A percentile compares a stretch with the other conserved stretches of the same genome.
Conservation (phyloP, 2,888 invertebrate genomes). For the Dicycla oo region DNA sequence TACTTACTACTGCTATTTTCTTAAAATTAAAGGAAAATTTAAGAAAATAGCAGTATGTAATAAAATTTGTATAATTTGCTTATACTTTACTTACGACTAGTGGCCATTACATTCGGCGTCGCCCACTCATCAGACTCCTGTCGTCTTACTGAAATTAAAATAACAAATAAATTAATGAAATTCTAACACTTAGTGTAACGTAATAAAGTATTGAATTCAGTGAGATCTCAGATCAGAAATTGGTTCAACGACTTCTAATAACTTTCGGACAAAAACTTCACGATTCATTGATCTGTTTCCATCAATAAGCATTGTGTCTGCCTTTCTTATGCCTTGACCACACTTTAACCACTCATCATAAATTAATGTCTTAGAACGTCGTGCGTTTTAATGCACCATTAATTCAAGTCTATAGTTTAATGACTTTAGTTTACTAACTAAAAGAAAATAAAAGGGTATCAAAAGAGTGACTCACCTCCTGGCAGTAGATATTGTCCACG, state of each 20-base stretch:
- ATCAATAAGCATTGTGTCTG: neutral
- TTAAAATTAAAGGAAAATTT: too few species aligned
- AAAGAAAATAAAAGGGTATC: neutral
- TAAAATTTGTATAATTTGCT: neutral
- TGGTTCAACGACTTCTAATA: neutral
- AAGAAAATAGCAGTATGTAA: too few species aligned
- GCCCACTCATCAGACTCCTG: slow-evolving; percentile 72
- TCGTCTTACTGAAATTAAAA: slow-evolving; percentile 53
- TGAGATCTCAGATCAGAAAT: neutral
- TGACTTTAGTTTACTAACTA: neutral
- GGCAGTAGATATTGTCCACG: slow-evolving; percentile 39
- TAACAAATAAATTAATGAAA: neutral
- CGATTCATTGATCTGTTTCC: neutral
- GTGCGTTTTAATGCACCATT: neutral
- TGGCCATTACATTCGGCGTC: slow-evolving; percentile 77
- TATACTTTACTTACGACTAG: slow-evolving; percentile 79
- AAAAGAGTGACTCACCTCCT: slow-evolving; percentile 41
- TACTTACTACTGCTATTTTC: too few species aligned
- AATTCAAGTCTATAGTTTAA: neutral
- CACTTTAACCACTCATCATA: neutral
- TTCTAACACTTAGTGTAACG: too few species aligned
- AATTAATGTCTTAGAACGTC: neutral
- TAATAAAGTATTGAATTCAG: neutral
- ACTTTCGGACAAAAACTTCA: neutral
- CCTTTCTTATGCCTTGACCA: neutral